These are phyloP conservation scores for Phrynocephalus forsythii DNA, from an alignment of 2,797 vertebrate species.

Conservation along the genomic window DNA sequence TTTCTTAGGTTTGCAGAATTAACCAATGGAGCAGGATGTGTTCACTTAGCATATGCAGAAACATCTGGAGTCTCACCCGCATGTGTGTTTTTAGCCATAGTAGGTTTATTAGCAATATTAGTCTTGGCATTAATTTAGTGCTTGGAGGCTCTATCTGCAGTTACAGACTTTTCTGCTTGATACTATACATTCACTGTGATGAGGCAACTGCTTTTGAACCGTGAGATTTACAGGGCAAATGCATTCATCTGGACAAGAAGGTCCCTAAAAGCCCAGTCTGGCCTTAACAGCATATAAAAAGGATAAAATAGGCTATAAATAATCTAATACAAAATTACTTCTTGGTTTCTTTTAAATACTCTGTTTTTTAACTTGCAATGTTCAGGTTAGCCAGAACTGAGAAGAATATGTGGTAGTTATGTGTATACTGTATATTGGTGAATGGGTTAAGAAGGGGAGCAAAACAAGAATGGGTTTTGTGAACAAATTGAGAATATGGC, in stretches of 20 bases:
- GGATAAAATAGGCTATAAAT: constrained; percentile 6
- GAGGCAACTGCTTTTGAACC: constrained; percentile 23
- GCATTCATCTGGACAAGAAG: not conserved
- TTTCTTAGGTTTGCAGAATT: constrained; percentile 46
- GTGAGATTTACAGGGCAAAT: constrained; percentile 13
- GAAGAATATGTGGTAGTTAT: not conserved
- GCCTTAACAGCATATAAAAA: constrained; percentile 4
- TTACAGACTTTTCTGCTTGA: constrained; percentile 14
- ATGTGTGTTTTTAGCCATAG: constrained; percentile 31
- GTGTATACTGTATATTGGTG: not conserved
- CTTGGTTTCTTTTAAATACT: not conserved
- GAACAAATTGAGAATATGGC: not conserved
- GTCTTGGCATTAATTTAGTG: constrained; percentile 35
- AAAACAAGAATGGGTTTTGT: no score
- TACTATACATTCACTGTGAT: not conserved
- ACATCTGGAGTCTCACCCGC: constrained; percentile 48
- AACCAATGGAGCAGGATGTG: constrained; percentile 35
- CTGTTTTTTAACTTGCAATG: not conserved
- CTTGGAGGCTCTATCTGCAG: constrained; percentile 22
- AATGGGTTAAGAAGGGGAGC: not conserved
- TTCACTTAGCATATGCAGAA: constrained; percentile 42
- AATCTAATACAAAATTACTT: not conserved
- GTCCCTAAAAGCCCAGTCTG: constrained; percentile 11
- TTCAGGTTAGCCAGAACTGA: not conserved
- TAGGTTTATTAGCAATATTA: constrained; percentile 44